Evolutionary conservation across 2,113 vertebrate genomes (phyloP), one percentile per base, ranked within the genome.

Genomic region (Eulemur macaco): DNA sequence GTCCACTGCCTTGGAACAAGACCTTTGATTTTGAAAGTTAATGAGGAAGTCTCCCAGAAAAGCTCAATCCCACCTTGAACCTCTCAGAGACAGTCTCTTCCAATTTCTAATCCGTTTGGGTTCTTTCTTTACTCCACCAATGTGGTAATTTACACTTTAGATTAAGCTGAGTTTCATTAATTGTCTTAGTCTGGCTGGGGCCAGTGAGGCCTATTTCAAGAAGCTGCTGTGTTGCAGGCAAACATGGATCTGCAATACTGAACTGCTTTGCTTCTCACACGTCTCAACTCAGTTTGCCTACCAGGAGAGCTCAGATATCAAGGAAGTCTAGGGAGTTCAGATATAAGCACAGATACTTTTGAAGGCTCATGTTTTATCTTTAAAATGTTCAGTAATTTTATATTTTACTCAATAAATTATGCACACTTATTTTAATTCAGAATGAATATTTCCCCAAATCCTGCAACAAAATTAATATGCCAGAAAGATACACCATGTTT

Each of bases 361-460:
- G 1, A 92, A 64, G 25, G 71, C 34, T 83, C 12, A n/a, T 71
- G 69, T 13, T 89, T 95, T 56, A 39, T 52, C 39, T 91, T 93
- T 73, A 74, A 82, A 45, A 9, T 52, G 68, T 82, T 52, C 39
- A 87, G 31, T 69, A 8, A 42, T 84, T 94, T 95, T 42, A 54
- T 42, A 82, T 58, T 94, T 83, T 60, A 82, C 20, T 91, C 9
- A 81, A 10, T 83, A 86, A 66, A 81, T 77, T 84, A 80, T 77
- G 8, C n/a, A 81, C 73, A 45, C 2, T 11, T 82, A 69, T 31
- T 93, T 91, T 81, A 91, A 76, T 82, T 89, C 4, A 89, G 31
- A 68, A 77, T 86, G 34, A 23, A n/a, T 73, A 42, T 14, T 92
- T 85, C 31, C 83, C 29, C 15, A 77, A 52, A 89, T 83, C 39